phyloP scores from a whole-genome alignment of 2,888 invertebrate species.

The Glaucopsyche alexis region DNA sequence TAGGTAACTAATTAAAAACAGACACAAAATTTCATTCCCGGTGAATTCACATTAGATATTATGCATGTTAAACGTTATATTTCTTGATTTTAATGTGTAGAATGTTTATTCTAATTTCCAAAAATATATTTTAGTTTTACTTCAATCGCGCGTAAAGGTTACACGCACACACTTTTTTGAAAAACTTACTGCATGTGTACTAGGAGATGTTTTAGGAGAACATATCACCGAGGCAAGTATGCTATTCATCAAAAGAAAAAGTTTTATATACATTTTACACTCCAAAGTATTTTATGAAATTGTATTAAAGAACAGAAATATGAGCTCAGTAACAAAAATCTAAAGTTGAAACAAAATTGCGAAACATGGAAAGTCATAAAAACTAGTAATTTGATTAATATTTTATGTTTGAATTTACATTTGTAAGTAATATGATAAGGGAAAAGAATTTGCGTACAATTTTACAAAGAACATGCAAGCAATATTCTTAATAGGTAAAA shows the following conservation, averaged over 20 bases:
- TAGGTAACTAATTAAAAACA: too few relatives aligned
- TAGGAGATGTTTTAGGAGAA: not conserved
- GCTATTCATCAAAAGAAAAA: not conserved
- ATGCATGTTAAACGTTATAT: too few relatives aligned
- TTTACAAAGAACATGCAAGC: constrained; percentile 7
- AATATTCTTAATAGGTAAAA: constrained; percentile 1
- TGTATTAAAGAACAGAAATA: not conserved
- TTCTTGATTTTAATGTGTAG: too few relatives aligned
- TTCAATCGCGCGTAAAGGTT: too few relatives aligned
- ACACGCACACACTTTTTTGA: too few relatives aligned
- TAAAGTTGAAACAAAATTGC: not conserved
- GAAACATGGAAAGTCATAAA: not conserved
- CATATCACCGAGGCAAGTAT: not conserved
- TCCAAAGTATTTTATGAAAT: not conserved
- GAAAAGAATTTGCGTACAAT: not conserved
- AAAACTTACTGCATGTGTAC: not conserved
- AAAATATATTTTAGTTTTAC: too few relatives aligned
- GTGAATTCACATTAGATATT: too few relatives aligned
- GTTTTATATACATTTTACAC: not conserved
- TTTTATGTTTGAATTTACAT: not conserved
- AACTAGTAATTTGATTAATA: not conserved
- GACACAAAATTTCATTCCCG: too few relatives aligned
- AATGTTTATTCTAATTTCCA: too few relatives aligned
- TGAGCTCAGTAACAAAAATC: not conserved
- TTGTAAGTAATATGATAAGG: not conserved